phyloP scores from a whole-genome alignment of 1,140 invertebrate species.

The Cotesia glomerata region DNA sequence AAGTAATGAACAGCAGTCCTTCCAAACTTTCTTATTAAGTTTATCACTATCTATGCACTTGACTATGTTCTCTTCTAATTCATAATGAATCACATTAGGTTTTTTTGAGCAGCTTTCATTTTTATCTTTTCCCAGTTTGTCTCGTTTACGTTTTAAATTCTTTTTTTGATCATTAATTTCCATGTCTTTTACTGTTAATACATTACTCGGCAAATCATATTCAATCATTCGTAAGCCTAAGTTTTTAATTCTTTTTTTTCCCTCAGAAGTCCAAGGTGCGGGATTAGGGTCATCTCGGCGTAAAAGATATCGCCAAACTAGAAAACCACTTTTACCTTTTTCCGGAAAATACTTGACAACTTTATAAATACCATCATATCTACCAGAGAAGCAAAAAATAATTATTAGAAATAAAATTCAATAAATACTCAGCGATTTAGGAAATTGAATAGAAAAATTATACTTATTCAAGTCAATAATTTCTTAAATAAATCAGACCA shows the following conservation, averaged over 20 bases:
- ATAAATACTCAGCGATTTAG: too few species aligned
- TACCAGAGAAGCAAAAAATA: slow-evolving; percentile 34
- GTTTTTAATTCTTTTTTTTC: slow-evolving; percentile 64
- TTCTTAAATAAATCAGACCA: background rate
- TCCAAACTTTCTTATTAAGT: slow-evolving; percentile 74
- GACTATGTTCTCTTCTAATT: slow-evolving; percentile 61
- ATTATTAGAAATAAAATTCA: too few species aligned
- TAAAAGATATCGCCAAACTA: slow-evolving; percentile 83
- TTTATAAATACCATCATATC: slow-evolving; percentile 81
- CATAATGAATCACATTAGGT: slow-evolving; percentile 57
- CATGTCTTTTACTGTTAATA: slow-evolving; percentile 66
- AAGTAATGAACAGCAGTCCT: slow-evolving; percentile 63
- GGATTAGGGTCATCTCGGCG: slow-evolving; percentile 79
- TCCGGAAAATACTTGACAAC: slow-evolving; percentile 86
- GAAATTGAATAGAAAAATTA: background rate
- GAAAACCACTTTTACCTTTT: slow-evolving; percentile 79
- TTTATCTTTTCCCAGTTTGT: slow-evolving; percentile 42
- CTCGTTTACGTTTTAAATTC: slow-evolving; percentile 32
- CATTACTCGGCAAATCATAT: slow-evolving; percentile 67
- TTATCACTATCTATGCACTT: slow-evolving; percentile 68
- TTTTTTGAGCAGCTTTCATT: slow-evolving; percentile 39
- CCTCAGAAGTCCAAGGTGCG: slow-evolving; percentile 83
- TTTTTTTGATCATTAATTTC: slow-evolving; percentile 47
- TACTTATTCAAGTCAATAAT: too few species aligned
- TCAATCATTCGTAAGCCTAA: slow-evolving; percentile 61